Percentiles rank a stretch among this genome's conserved stretches.
Evolutionary conservation across 2,797 vertebrate species (phyloP).

Genomic region (Dermochelys coriacea): DNA sequence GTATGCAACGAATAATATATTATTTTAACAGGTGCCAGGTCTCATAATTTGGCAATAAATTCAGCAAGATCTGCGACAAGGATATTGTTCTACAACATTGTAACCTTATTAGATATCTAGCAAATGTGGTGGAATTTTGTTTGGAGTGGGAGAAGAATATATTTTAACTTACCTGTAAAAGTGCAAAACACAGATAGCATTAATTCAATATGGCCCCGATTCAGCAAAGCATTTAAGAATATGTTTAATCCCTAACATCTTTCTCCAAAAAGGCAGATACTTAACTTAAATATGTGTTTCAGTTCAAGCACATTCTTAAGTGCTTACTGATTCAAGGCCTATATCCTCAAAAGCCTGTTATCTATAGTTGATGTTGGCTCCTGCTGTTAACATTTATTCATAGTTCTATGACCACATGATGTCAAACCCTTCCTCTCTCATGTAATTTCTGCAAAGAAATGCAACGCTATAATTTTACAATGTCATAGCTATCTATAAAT

Average conservation of each 20-base stretch:
- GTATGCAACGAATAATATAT: neutral
- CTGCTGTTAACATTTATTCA: neutral
- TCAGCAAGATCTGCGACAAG: neutral
- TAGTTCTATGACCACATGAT: neutral
- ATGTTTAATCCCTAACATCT: neutral
- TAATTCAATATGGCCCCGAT: neutral
- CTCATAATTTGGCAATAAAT: neutral
- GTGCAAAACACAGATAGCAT: neutral
- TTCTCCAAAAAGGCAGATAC: neutral
- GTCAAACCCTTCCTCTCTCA: neutral
- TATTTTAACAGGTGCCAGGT: neutral
- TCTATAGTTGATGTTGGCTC: neutral
- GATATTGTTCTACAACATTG: neutral
- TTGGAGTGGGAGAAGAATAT: neutral
- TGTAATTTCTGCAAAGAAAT: neutral
- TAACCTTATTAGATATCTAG: conserved; percentile 6
- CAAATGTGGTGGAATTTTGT: neutral
- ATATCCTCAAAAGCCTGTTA: neutral
- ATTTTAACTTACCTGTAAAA: neutral
- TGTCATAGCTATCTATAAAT: conserved; percentile 41
- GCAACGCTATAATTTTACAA: neutral
- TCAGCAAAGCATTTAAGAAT: neutral
- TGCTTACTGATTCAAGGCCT: neutral
- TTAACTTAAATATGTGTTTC: neutral
- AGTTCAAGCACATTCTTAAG: neutral